Evolutionary conservation across 2,113 vertebrate genomes (phyloP).

Genomic region (Aspidoscelis tigris): DNA sequence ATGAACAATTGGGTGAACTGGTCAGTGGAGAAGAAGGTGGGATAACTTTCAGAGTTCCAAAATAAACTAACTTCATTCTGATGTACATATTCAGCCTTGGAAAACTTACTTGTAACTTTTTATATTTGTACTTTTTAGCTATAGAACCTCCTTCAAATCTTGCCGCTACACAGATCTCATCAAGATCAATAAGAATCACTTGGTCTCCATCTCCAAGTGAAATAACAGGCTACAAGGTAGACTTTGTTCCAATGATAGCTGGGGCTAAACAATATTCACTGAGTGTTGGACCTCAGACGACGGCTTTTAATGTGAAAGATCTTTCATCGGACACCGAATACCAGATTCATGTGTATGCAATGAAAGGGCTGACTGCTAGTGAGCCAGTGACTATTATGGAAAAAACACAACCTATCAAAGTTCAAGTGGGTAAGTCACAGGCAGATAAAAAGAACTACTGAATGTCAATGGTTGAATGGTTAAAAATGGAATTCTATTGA

Average conservation of each 20-base stretch:
- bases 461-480: neutral
- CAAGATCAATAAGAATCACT: constrained; percentile 87
- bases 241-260: constrained; percentile 86
- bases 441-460: neutral
- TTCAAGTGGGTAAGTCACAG: constrained; percentile 88
- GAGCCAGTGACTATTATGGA: constrained; percentile 83
- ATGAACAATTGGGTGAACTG: constrained; percentile 86
- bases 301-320: constrained; percentile 82
- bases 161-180: constrained; percentile 84
- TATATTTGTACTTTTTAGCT: constrained; percentile 70
- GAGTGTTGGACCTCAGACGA: constrained; percentile 83
- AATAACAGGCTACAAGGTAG: constrained; percentile 89
- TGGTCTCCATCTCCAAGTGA: constrained; percentile 88
- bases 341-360: constrained; percentile 87
- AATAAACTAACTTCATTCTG: neutral
- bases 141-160: constrained; percentile 91
- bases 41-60: constrained; percentile 20
- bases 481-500: neutral
- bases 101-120: constrained; percentile 34
- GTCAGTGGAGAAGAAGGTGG: constrained; percentile 94
- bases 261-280: constrained; percentile 85
- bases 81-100: neutral
- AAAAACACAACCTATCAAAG: constrained; percentile 88
- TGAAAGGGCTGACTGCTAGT: constrained; percentile 88
- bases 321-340: constrained; percentile 91